Evolutionary conservation across 2,797 vertebrate species (phyloP).

Genomic region (Esox lucius): DNA sequence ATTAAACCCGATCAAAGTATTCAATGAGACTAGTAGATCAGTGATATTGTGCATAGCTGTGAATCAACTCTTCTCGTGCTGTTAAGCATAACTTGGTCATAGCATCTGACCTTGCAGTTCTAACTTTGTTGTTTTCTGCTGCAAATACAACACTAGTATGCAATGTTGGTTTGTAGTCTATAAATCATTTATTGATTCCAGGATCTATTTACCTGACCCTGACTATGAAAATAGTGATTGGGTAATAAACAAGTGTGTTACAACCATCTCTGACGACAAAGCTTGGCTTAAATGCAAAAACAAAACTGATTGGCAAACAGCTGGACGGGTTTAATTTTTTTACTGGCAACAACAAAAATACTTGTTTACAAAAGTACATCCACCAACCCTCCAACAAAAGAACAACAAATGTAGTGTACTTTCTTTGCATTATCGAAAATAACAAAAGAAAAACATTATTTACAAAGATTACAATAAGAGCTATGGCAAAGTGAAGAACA

Average conservation of each 20-base stretch:
- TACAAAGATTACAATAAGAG: constrained; percentile 51
- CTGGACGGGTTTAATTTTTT: constrained; percentile 37
- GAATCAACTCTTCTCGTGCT: not conserved
- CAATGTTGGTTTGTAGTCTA: not conserved
- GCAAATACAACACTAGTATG: not conserved
- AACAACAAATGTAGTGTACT: constrained; percentile 51
- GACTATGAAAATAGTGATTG: constrained; percentile 6
- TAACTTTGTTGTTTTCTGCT: not conserved
- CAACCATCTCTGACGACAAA: not conserved
- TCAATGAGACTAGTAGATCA: not conserved
- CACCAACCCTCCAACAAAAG: constrained; percentile 31
- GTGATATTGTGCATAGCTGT: not conserved
- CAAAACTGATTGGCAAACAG: not conserved
- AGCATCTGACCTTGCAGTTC: not conserved
- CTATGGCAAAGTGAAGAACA: constrained; percentile 28
- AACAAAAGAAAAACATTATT: constrained; percentile 36
- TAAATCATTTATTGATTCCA: not conserved
- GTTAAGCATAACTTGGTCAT: not conserved
- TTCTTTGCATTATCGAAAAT: constrained; percentile 18
- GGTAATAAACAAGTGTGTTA: not conserved
- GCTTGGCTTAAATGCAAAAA: not conserved
- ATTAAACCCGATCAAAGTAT: not conserved
- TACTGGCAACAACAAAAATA: constrained; percentile 61
- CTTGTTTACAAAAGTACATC: constrained; percentile 39
- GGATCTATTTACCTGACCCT: not conserved